phyloP scores from a whole-genome alignment of 2,113 vertebrate species.

The Dicaeum eximium region DNA sequence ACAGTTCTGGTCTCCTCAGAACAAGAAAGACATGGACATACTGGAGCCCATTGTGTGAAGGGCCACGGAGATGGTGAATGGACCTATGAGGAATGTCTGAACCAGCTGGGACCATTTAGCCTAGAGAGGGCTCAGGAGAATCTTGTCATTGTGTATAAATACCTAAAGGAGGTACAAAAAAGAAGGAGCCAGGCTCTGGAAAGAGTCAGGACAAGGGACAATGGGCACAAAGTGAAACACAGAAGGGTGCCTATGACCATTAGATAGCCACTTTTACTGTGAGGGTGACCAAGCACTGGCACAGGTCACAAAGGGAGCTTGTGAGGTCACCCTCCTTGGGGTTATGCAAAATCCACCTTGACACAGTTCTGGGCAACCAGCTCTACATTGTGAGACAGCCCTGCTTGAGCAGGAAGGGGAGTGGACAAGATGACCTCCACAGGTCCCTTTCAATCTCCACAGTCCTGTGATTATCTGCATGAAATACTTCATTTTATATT shows the following conservation, averaged over 20 bases:
- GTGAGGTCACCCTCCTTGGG: neutral
- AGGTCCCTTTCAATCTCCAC: neutral
- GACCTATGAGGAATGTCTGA: neutral
- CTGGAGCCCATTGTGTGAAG: neutral
- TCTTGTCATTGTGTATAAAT: neutral
- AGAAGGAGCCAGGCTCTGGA: neutral
- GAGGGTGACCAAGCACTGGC: neutral
- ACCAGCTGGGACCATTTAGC: neutral
- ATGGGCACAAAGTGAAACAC: neutral
- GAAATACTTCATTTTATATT: neutral
- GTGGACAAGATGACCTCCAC: neutral
- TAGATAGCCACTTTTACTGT: neutral
- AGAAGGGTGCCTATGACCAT: neutral
- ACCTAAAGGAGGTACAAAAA: neutral
- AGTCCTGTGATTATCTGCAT: neutral
- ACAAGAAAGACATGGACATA: neutral
- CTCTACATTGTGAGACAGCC: neutral
- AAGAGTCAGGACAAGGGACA: neutral
- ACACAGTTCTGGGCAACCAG: neutral
- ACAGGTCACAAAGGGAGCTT: neutral
- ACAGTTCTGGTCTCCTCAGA: neutral
- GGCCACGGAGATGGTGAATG: neutral
- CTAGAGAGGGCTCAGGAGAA: neutral
- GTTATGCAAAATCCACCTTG: neutral
- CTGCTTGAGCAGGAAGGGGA: rapidly evolving